Percentiles rank a stretch among this genome's conserved stretches.
These are phyloP conservation scores for Vireo griseus DNA, from an alignment of 2,797 vertebrate species.

Conservation along the genomic window DNA sequence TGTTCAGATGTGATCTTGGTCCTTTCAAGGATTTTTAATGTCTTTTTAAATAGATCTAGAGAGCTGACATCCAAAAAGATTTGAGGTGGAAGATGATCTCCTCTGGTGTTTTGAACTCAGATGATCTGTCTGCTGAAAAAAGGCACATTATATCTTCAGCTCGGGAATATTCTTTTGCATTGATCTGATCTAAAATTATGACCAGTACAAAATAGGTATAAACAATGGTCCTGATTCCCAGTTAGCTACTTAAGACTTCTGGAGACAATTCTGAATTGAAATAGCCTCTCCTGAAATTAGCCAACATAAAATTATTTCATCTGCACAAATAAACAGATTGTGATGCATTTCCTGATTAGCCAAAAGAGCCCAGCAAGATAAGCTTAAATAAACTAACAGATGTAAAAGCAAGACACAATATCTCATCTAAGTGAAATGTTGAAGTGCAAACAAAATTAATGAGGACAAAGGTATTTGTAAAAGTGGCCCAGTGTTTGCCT, in stretches of 20 bases:
- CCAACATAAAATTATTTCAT: background rate
- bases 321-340: background rate
- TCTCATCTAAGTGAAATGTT: background rate
- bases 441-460: background rate
- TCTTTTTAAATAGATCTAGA: background rate
- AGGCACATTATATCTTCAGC: background rate
- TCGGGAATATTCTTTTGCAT: background rate
- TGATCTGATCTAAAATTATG: background rate
- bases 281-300: background rate
- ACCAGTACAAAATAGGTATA: background rate
- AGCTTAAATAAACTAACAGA: background rate
- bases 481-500: background rate
- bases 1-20: background rate
- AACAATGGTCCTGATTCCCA: background rate
- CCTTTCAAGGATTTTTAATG: background rate
- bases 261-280: background rate
- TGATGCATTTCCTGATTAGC: conserved; percentile 13
- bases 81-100: background rate
- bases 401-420: background rate
- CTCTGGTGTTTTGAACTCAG: background rate
- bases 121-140: background rate
- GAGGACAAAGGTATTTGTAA: background rate
- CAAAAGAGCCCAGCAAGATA: background rate
- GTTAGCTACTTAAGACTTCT: background rate
- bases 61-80: background rate